These are phyloP conservation scores for Xiphias gladius DNA, from an alignment of 2,113 vertebrate species.

Conservation along the genomic window DNA sequence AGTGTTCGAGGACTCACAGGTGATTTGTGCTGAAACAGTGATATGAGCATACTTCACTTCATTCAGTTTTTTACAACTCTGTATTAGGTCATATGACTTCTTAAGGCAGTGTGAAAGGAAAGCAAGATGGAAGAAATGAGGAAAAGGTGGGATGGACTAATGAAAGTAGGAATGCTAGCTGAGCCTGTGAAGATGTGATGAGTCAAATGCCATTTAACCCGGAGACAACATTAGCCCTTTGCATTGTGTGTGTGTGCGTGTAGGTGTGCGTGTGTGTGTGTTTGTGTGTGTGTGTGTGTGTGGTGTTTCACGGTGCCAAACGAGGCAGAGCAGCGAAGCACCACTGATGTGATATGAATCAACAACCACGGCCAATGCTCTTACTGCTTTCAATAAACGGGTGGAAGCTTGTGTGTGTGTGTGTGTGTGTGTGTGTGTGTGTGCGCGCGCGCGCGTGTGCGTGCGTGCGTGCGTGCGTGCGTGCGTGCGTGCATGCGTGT, in stretches of 20 bases:
- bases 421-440: slow-evolving; percentile 43
- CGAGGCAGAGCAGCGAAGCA: slow-evolving; percentile 32
- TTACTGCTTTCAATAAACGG: slow-evolving; percentile 51
- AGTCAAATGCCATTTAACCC: slow-evolving; percentile 65
- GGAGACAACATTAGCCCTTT: slow-evolving; percentile 25
- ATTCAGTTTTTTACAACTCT: neutral
- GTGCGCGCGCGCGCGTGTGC: too few relatives aligned
- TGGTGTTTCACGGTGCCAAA: slow-evolving; percentile 36
- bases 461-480: too few relatives aligned
- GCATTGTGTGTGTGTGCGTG: neutral
- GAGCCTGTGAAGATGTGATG: slow-evolving; percentile 30
- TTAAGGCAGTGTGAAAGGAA: neutral
- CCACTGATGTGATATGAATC: slow-evolving; percentile 63
- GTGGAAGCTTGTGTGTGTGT: slow-evolving; percentile 24
- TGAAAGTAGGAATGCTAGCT: slow-evolving; percentile 12
- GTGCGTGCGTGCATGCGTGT: too few relatives aligned
- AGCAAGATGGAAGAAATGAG: neutral
- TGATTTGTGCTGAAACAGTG: slow-evolving; percentile 20
- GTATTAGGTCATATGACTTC: neutral
- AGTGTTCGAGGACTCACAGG: neutral
- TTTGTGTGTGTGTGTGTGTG: slow-evolving; percentile 6
- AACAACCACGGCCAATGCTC: slow-evolving; percentile 55
- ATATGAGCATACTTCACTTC: slow-evolving; percentile 11
- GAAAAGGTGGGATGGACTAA: slow-evolving; percentile 12
- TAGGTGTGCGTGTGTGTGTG: slow-evolving; percentile 17